Evolutionary conservation across 2,797 vertebrate genomes (phyloP), one percentile per base, ranked within the genome.

Genomic region (Nothura maculosa): DNA sequence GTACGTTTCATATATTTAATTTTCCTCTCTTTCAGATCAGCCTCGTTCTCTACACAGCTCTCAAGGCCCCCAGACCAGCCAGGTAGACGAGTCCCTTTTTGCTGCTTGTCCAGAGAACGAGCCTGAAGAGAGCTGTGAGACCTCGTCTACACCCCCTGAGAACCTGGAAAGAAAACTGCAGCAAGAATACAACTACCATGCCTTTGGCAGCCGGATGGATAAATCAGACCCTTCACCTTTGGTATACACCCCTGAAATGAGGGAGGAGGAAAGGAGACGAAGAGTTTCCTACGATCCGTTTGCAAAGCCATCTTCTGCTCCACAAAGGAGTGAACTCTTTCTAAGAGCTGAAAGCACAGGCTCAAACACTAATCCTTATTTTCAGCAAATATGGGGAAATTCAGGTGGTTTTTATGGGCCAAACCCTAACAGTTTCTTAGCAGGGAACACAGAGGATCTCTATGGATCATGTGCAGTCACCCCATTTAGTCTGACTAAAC

Each of bases 141-240:
- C 74, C 25, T 91, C 90, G 9, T 24, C 97, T 34, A 96, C 89
- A 6, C 8, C 21, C 16, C n/a, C 27, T 7, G 17, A 80, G 9
- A 66, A 50, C n/a, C 93, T 99, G 66, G 97, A 98, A 84, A 97
- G 96, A 21, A 99, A 99, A 94, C 98, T 99, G 45, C 89, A 97
- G n/a, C 96, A 96, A 14, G 99, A 99, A 96, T 95, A 98, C 50
- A 96, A 98, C 93, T 99, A 99, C 93, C 99, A 99, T 60, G 94
- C 87, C 3, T 66, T 61, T 0, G 99, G 99, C 36, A 99, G 66
- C 88, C 70, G 96, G 27, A 93, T 97, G 77, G 97, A 98, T 85
- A 98, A 96, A 67, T 72, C 48, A 43, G 81, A 58, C 22, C 91
- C 69, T 83, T 32, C 16, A 25, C 38, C 30, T n/a, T 42, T 27